A percentile compares a stretch with the other conserved stretches of the same genome.
Evolutionary conservation across 1,140 invertebrate species (phyloP).

Genomic region (Homarus americanus): DNA sequence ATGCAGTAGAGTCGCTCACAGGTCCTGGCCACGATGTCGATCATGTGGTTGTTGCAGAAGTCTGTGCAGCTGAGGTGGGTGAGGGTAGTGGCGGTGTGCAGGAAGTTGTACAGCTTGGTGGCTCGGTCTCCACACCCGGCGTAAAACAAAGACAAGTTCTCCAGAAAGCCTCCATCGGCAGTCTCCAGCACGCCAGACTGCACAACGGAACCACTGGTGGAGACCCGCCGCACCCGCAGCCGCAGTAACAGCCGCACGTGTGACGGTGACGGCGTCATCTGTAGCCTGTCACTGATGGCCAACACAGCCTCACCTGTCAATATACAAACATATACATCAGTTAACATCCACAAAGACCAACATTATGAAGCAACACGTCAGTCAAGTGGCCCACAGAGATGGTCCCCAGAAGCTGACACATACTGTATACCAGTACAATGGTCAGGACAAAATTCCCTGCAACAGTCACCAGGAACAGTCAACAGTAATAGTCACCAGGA

Average conservation of each 20-base stretch:
- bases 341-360: too few species aligned
- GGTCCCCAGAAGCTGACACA: too few species aligned
- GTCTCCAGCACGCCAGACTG: constrained; percentile 66
- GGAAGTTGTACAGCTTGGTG: constrained; percentile 68
- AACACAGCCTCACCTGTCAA: constrained; percentile 62
- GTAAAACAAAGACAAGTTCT: constrained; percentile 65
- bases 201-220: constrained; percentile 71
- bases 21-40: constrained; percentile 68
- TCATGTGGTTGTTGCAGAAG: constrained; percentile 74
- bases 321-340: not conserved
- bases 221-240: constrained; percentile 66
- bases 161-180: constrained; percentile 43
- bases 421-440: too few species aligned
- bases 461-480: too few species aligned
- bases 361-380: too few species aligned
- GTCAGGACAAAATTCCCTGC: too few species aligned
- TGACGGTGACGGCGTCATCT: constrained; percentile 59
- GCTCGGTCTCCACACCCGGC: constrained; percentile 70
- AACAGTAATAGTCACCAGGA: too few species aligned
- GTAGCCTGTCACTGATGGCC: constrained; percentile 48
- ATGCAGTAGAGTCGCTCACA: constrained; percentile 67
- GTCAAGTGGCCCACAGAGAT: too few species aligned
- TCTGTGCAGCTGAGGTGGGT: constrained; percentile 72
- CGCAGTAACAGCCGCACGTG: constrained; percentile 68
- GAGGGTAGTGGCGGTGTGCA: constrained; percentile 46